phyloP scores from a whole-genome alignment of 2,113 vertebrate species.

The Sorex fumeus region DNA sequence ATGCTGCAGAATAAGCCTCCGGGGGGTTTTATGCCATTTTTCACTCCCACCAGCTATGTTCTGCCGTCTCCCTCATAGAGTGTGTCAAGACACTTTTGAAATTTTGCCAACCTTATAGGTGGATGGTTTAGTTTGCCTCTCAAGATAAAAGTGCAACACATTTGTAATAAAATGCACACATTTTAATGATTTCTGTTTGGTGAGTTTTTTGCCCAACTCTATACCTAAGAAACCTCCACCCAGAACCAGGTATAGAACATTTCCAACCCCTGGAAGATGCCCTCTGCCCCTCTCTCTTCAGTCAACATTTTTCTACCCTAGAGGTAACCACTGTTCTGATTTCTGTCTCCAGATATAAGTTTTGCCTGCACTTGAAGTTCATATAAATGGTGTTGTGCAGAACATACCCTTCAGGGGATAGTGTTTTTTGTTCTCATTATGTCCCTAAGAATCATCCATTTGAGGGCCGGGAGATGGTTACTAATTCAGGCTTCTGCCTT shows the following conservation, averaged over 20 bases:
- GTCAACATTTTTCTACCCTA: too few species aligned
- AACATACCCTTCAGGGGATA: too few species aligned
- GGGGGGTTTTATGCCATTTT: neutral
- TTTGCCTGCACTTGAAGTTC: too few species aligned
- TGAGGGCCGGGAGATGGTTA: too few species aligned
- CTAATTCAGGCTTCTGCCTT: too few species aligned
- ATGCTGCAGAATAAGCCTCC: neutral
- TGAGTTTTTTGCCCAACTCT: neutral
- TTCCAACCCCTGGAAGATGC: neutral
- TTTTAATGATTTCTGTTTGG: conserved; percentile 14
- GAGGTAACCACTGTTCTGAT: too few species aligned
- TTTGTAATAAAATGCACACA: neutral
- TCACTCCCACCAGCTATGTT: neutral
- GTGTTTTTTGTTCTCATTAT: too few species aligned
- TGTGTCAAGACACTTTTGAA: conserved; percentile 13
- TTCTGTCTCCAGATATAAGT: too few species aligned
- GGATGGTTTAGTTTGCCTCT: conserved; percentile 28
- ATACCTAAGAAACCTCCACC: conserved; percentile 23
- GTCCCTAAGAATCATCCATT: too few species aligned
- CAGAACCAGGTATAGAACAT: neutral
- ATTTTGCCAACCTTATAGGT: conserved; percentile 48
- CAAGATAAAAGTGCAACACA: neutral
- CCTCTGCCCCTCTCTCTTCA: too few species aligned
- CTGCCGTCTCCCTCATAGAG: neutral
- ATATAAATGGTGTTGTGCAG: too few species aligned